A percentile compares a stretch with the other conserved stretches of the same genome.
These are phyloP conservation scores for Cladorhizidae sp. DNA, from an alignment of 37 sponge, comb jelly and placozoan genomes.

Conservation along the genomic window DNA sequence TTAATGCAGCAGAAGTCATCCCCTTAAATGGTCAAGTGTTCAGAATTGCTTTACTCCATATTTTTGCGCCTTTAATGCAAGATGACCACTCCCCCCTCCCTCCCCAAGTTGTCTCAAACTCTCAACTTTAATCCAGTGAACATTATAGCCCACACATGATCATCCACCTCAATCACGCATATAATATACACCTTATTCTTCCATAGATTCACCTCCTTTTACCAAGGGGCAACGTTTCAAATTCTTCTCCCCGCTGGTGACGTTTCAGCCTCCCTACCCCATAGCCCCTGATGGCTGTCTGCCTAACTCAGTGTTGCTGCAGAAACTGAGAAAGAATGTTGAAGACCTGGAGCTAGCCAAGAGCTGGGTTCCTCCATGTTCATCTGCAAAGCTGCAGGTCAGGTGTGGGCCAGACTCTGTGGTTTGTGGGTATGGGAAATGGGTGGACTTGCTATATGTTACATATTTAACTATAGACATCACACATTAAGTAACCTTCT, in stretches of 20 bases:
- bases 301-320: slow-evolving; percentile 73
- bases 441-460: no score
- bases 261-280: slow-evolving; percentile 77
- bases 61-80: no score
- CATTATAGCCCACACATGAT: no score
- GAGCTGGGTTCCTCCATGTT: slow-evolving; percentile 44
- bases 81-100: no score
- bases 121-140: no score
- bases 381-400: slow-evolving; percentile 53
- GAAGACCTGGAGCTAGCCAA: slow-evolving; percentile 59
- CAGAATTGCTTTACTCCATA: no score
- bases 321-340: slow-evolving; percentile 57
- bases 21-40: no score
- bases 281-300: slow-evolving; percentile 74
- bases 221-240: slow-evolving; percentile 18
- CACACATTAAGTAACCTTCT: no score
- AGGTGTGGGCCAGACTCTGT: no score
- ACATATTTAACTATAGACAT: no score
- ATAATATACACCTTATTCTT: not conserved
- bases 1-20: no score
- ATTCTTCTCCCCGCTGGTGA: slow-evolving; percentile 81
- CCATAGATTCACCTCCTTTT: slow-evolving; percentile 38
- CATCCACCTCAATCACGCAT: not conserved
- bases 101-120: no score
- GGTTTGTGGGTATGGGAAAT: not conserved